Conservation (phyloP, 2,888 invertebrate genomes). For the Spisula solida region DNA sequence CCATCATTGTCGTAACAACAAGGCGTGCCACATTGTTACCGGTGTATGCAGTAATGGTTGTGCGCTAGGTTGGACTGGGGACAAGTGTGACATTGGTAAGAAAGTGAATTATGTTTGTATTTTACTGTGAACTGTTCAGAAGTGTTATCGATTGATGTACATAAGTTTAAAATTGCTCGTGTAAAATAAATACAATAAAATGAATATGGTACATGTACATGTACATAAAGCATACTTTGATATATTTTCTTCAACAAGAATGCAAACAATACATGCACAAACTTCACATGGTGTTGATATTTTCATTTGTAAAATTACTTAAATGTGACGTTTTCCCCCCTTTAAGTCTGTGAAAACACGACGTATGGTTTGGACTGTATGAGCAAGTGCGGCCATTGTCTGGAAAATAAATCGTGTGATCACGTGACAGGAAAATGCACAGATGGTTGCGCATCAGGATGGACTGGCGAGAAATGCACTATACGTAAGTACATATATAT, state of each 20-base stretch:
- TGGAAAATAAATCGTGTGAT: slow-evolving; percentile 75
- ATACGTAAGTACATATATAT: slow-evolving; percentile 63
- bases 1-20: slow-evolving; percentile 70
- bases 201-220: too few relatives aligned
- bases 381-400: slow-evolving; percentile 79
- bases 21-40: slow-evolving; percentile 73
- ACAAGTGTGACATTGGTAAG: slow-evolving; percentile 73
- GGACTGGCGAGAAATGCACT: slow-evolving; percentile 78
- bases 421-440: slow-evolving; percentile 77
- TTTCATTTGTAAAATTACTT: too few relatives aligned
- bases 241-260: too few relatives aligned
- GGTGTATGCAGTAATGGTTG: slow-evolving; percentile 75
- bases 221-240: too few relatives aligned
- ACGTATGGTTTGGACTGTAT: slow-evolving; percentile 83
- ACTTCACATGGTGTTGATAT: too few relatives aligned
- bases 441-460: slow-evolving; percentile 77
- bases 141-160: too few relatives aligned
- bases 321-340: neutral
- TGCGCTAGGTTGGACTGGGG: slow-evolving; percentile 74
- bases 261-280: too few relatives aligned
- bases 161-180: too few relatives aligned
- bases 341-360: slow-evolving; percentile 78
- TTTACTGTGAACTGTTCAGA: neutral
- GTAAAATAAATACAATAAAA: too few relatives aligned
- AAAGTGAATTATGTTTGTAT: neutral